A percentile compares a stretch with the other conserved stretches of the same genome.
These are phyloP conservation scores for Alces alces DNA, from an alignment of 2,113 vertebrate genomes.

Conservation along the genomic window DNA sequence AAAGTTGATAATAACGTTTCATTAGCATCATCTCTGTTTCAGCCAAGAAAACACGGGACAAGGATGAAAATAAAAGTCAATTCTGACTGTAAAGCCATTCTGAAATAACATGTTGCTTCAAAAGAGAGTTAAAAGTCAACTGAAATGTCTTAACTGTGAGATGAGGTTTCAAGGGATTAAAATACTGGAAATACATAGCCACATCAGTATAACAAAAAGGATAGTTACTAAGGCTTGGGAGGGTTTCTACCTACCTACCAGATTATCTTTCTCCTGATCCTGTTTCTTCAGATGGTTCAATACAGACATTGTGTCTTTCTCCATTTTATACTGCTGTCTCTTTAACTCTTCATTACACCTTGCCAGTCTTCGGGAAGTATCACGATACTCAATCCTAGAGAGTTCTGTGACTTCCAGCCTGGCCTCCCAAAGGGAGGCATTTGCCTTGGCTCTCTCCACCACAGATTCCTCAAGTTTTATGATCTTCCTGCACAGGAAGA, in stretches of 20 bases:
- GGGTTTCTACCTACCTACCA: constrained; percentile 76
- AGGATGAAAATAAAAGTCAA: not conserved
- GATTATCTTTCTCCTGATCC: constrained; percentile 80
- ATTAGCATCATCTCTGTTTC: not conserved
- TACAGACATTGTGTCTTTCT: constrained; percentile 80
- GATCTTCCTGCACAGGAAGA: constrained; percentile 66
- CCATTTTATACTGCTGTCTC: constrained; percentile 79
- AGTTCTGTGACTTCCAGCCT: constrained; percentile 80
- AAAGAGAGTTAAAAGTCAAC: not conserved
- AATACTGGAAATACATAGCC: not conserved
- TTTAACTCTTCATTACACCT: constrained; percentile 82
- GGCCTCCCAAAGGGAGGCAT: constrained; percentile 84
- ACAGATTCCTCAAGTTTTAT: constrained; percentile 80
- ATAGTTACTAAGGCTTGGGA: not conserved
- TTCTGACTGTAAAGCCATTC: not conserved
- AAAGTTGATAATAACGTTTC: not conserved
- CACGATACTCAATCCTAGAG: constrained; percentile 80
- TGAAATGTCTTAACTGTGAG: not conserved
- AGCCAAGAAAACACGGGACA: not conserved
- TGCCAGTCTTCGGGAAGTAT: constrained; percentile 77
- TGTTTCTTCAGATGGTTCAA: constrained; percentile 77
- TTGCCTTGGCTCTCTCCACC: constrained; percentile 81
- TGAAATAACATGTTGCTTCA: constrained; percentile 17
- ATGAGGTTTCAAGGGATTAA: constrained; percentile 24
- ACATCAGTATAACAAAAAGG: not conserved